Evolutionary conservation across 2,888 invertebrate genomes (phyloP).

Genomic region (Nomada goodeniana): DNA sequence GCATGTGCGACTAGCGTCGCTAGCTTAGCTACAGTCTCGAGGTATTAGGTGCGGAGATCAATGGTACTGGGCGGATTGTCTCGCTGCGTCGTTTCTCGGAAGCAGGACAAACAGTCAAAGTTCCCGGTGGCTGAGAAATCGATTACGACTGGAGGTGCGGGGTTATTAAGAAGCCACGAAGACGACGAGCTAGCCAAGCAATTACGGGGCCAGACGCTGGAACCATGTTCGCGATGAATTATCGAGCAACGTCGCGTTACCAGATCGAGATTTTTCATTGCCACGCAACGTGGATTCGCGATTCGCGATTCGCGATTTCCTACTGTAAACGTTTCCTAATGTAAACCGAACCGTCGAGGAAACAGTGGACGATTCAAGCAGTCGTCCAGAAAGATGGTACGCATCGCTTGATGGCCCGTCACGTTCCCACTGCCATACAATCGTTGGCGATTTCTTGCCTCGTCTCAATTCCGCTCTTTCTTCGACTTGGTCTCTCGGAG

Average conservation of each 20-base stretch:
- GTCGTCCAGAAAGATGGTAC: slow-evolving; percentile 42
- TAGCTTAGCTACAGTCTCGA: neutral
- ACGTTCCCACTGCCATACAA: slow-evolving; percentile 6
- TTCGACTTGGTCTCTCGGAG: neutral
- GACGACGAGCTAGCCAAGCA: neutral
- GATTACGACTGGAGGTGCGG: too few relatives aligned
- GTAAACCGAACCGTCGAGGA: slow-evolving; percentile 4
- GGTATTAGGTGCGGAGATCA: neutral
- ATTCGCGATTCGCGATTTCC: too few relatives aligned
- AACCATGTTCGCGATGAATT: neutral
- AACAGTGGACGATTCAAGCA: slow-evolving; percentile 37
- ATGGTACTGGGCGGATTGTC: neutral
- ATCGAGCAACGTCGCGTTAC: neutral
- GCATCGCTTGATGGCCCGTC: slow-evolving; percentile 15
- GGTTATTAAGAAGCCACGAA: neutral
- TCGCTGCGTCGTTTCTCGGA: too few relatives aligned
- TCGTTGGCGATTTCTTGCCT: slow-evolving; percentile 8
- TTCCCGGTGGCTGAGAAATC: too few relatives aligned
- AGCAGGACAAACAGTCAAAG: too few relatives aligned
- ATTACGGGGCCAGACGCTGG: neutral
- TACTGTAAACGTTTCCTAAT: slow-evolving; percentile 22
- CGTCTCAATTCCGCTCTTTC: neutral
- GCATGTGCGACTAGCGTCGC: neutral
- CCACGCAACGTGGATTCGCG: neutral
- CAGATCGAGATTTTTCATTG: neutral